Evolutionary conservation across 2,888 invertebrate genomes (phyloP).

Genomic region (Zelleria hepariella): DNA sequence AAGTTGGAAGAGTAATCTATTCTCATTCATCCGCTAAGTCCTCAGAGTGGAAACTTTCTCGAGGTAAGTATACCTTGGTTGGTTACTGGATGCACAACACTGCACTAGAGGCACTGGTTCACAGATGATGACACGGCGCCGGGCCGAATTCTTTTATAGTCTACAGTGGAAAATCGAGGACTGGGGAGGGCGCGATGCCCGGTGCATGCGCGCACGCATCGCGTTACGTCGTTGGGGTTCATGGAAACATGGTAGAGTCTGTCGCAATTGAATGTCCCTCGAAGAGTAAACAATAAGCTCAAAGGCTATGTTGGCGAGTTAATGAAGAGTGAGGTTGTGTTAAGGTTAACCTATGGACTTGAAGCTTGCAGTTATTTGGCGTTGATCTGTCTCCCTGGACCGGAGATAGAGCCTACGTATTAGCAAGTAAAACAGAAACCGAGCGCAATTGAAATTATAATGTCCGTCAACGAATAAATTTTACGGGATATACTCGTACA

Average conservation of each 20-base stretch:
- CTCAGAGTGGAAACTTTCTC: background rate
- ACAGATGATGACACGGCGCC: conserved; percentile 48
- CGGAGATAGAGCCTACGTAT: too few species aligned
- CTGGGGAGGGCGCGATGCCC: conserved; percentile 38
- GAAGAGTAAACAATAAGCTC: background rate
- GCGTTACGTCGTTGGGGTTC: background rate
- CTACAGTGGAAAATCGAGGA: conserved; percentile 21
- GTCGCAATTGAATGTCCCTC: too few species aligned
- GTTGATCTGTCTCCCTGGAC: too few species aligned
- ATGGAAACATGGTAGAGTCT: too few species aligned
- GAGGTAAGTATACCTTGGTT: conserved; percentile 35
- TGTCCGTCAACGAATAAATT: too few species aligned
- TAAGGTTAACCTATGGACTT: background rate
- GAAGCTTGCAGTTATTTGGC: too few species aligned
- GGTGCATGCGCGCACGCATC: background rate
- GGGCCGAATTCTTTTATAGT: conserved; percentile 62
- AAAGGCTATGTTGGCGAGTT: background rate
- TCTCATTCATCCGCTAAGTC: background rate
- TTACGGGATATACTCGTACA: too few species aligned
- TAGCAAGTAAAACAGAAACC: too few species aligned
- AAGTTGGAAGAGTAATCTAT: background rate
- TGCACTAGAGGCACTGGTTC: conserved; percentile 57
- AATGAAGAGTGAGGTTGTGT: background rate
- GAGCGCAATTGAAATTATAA: too few species aligned
- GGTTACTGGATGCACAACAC: conserved; percentile 48